phyloP scores from a whole-genome alignment of 1,140 invertebrate genomes.

The Drosophila obscura region DNA sequence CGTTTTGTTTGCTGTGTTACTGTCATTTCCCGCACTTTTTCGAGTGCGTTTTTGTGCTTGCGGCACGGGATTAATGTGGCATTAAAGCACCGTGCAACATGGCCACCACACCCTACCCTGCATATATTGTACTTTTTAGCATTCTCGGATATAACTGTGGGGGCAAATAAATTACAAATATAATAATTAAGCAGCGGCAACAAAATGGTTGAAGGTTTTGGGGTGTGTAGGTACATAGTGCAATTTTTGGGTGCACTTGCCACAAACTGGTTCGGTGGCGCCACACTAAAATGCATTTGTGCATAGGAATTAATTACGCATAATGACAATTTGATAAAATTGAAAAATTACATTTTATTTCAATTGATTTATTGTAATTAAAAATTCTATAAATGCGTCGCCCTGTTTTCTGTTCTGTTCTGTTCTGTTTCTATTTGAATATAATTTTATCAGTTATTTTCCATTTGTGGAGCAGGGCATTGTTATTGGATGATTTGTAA shows the following conservation, averaged over 20 bases:
- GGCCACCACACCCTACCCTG: too few species aligned
- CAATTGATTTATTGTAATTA: constrained; percentile 82
- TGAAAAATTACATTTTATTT: constrained; percentile 82
- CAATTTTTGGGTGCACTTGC: constrained; percentile 32
- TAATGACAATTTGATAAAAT: constrained; percentile 83
- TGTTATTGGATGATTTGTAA: constrained; percentile 31
- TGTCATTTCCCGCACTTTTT: constrained; percentile 65
- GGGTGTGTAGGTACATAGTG: constrained; percentile 13
- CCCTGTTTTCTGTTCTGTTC: constrained; percentile 6
- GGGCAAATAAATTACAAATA: constrained; percentile 80
- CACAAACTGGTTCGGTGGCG: constrained; percentile 19
- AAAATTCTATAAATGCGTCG: constrained; percentile 69
- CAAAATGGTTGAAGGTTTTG: constrained; percentile 41
- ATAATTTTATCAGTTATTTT: constrained; percentile 40
- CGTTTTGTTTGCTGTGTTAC: constrained; percentile 47
- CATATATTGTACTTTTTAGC: constrained; percentile 51
- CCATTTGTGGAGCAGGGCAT: constrained; percentile 1
- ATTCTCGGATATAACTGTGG: constrained; percentile 70
- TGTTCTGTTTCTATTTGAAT: constrained; percentile 34
- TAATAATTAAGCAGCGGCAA: constrained; percentile 82
- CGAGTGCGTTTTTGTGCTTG: constrained; percentile 45
- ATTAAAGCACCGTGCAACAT: constrained; percentile 60
- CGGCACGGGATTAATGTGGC: constrained; percentile 71
- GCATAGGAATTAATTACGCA: constrained; percentile 83
- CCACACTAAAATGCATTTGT: constrained; percentile 72